Percentiles rank a stretch among this genome's conserved stretches.
These are phyloP conservation scores for Bruchidius siliquastri DNA, from an alignment of 2,888 invertebrate genomes.

Conservation along the genomic window DNA sequence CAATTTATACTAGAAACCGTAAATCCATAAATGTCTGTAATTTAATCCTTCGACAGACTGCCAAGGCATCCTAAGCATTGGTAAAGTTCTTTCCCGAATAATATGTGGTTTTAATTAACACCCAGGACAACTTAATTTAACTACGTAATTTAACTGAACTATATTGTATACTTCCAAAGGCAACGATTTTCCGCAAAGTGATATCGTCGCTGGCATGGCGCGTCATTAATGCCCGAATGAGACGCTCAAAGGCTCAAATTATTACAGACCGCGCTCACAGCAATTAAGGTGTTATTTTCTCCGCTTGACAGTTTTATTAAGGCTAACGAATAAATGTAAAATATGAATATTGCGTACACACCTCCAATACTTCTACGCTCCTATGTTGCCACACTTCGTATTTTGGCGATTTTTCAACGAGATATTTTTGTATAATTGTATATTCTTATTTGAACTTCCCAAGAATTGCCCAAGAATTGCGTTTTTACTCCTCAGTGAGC, in stretches of 20 bases:
- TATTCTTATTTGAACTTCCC: no score
- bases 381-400: not conserved
- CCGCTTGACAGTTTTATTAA: not conserved
- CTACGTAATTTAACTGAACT: not conserved
- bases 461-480: no score
- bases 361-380: not conserved
- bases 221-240: not conserved
- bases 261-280: not conserved
- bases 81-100: no score
- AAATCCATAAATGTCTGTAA: no score
- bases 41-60: no score
- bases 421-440: no score
- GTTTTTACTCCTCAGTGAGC: no score
- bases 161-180: not conserved
- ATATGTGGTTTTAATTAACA: no score
- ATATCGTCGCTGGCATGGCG: not conserved
- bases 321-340: not conserved
- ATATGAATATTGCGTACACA: not conserved
- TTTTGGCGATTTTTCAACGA: not conserved
- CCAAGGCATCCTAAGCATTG: no score
- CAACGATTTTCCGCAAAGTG: not conserved
- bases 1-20: no score
- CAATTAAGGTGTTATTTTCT: not conserved
- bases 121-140: not conserved
- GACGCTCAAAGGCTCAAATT: not conserved